Percentiles rank a stretch among this genome's conserved stretches.
Conservation (phyloP, 2,797 vertebrate genomes). For the Pelodytes ibericus region DNA sequence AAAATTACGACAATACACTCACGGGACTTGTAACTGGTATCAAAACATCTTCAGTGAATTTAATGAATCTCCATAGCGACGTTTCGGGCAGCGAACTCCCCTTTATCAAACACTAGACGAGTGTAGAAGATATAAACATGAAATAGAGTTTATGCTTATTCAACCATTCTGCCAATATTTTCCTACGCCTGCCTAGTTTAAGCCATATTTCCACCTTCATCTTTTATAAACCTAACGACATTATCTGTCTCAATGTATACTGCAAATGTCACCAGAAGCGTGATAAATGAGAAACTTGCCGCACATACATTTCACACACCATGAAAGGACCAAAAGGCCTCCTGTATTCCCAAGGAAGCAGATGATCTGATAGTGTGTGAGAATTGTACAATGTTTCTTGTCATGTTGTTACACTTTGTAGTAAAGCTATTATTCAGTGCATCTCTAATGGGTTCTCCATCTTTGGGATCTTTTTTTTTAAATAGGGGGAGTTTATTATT, state of each 20-base stretch:
- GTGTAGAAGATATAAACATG: no score
- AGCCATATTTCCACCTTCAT: slow-evolving; percentile 8
- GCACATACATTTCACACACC: slow-evolving; percentile 8
- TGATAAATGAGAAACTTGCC: slow-evolving; percentile 30
- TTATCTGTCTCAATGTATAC: slow-evolving; percentile 21
- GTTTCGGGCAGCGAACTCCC: no score
- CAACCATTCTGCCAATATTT: background rate
- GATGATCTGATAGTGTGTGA: slow-evolving; percentile 10
- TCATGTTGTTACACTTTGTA: background rate
- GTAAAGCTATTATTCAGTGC: background rate
- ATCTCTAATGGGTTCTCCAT: no score
- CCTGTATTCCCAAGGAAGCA: background rate
- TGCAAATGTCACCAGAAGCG: background rate
- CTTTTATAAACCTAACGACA: slow-evolving; percentile 23
- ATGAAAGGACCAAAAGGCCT: background rate
- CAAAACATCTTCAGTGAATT: no score
- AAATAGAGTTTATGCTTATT: no score
- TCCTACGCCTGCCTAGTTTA: background rate
- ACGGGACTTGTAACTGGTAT: no score
- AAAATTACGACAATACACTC: no score
- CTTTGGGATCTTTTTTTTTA: no score
- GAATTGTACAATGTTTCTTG: slow-evolving; percentile 1
- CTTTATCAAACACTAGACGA: no score
- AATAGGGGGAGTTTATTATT: no score
- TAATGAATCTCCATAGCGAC: no score